Evolutionary conservation across 1,140 invertebrate genomes (phyloP).

Genomic region (Scylla paramamosain): DNA sequence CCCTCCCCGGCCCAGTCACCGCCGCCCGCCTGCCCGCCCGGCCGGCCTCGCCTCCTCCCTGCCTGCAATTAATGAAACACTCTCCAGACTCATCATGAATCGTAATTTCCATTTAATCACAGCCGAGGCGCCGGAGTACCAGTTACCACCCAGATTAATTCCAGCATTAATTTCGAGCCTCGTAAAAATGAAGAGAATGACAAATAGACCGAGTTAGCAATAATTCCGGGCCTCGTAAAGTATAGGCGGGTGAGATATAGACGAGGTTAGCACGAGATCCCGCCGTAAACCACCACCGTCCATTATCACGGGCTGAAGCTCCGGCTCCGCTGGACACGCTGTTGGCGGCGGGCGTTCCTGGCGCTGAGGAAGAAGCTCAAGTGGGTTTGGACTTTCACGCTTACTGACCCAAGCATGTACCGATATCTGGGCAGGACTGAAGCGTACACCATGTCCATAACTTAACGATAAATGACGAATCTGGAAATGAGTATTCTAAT

Average conservation of each 20-base stretch:
- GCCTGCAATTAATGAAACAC: constrained; percentile 8
- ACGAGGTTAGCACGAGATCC: constrained; percentile 54
- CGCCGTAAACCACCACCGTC: constrained; percentile 27
- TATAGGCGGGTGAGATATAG: constrained; percentile 39
- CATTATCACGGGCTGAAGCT: constrained; percentile 40
- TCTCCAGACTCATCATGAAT: constrained; percentile 12
- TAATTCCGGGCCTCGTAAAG: constrained; percentile 50
- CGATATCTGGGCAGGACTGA: no score
- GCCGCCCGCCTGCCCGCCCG: not conserved
- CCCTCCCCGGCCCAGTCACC: not conserved
- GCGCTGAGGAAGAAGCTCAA: no score
- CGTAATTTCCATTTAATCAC: constrained; percentile 45
- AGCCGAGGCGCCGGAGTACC: not conserved
- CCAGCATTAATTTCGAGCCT: constrained; percentile 52
- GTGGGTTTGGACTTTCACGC: no score
- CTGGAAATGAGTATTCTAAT: no score
- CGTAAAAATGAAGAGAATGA: constrained; percentile 42
- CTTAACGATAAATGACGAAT: no score
- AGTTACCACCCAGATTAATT: constrained; percentile 34
- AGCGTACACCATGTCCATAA: no score
- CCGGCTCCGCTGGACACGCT: not conserved
- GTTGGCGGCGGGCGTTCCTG: not conserved
- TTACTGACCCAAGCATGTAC: no score
- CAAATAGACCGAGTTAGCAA: constrained; percentile 49
- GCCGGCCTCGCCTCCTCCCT: not conserved